Percentiles rank a stretch among this genome's conserved stretches.
These are phyloP conservation scores for Dryobates pubescens DNA, from an alignment of 2,797 vertebrate species.

Conservation along the genomic window DNA sequence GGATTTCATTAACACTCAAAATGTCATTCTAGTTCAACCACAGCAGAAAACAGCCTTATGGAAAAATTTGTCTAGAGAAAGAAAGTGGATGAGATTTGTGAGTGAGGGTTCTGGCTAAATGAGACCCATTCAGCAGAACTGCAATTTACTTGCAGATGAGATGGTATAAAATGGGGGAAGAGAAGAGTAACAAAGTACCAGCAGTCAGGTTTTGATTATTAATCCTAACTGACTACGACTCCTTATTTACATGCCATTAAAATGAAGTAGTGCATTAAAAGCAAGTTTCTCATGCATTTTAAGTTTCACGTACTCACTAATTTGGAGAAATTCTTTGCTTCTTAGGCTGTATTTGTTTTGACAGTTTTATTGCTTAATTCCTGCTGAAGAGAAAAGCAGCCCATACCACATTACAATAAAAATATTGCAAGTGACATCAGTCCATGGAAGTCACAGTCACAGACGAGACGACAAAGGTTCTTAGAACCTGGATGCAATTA, in stretches of 20 bases:
- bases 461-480: background rate
- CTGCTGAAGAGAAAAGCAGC: background rate
- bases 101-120: background rate
- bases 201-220: background rate
- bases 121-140: background rate
- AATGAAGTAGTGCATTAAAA: background rate
- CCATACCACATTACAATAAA: background rate
- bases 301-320: background rate
- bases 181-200: background rate
- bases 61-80: background rate
- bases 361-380: background rate
- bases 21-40: background rate
- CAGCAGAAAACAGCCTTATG: background rate
- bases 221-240: background rate
- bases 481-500: background rate
- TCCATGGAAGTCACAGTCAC: background rate
- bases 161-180: conserved; percentile 4
- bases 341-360: background rate
- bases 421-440: background rate
- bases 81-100: background rate
- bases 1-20: background rate
- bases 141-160: background rate
- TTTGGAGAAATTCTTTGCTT: background rate
- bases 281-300: background rate
- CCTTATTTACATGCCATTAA: background rate